Evolutionary conservation across 2,888 invertebrate species (phyloP).

Genomic region (Orthosia gothica): DNA sequence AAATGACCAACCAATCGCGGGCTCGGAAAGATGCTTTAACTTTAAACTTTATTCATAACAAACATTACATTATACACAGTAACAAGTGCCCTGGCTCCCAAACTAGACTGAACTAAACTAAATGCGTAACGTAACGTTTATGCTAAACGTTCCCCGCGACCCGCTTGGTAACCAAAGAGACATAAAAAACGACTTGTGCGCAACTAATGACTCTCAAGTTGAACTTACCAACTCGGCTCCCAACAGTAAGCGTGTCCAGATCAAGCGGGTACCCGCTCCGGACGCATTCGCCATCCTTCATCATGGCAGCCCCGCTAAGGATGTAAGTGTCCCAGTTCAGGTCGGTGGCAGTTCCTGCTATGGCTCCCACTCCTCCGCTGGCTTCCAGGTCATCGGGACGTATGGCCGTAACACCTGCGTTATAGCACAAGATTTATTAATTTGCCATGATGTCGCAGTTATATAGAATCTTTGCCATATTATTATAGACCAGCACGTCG

Average conservation of each 20-base stretch:
- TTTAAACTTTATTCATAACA: too few relatives aligned
- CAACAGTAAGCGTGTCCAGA: conserved; percentile 95
- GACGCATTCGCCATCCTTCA: conserved; percentile 97
- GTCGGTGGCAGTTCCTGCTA: conserved; percentile 97
- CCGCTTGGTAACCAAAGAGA: too few relatives aligned
- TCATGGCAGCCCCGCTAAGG: conserved; percentile 97
- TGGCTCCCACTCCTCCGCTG: conserved; percentile 79
- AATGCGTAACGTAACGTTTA: too few relatives aligned
- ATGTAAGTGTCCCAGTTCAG: conserved; percentile 98
- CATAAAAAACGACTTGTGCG: too few relatives aligned
- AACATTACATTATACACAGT: too few relatives aligned
- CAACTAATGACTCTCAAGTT: neutral
- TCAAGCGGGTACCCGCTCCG: conserved; percentile 97
- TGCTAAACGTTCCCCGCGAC: too few relatives aligned
- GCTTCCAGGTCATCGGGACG: conserved; percentile 96
- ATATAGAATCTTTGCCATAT: neutral
- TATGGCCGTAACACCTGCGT: conserved; percentile 96
- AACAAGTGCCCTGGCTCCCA: too few relatives aligned
- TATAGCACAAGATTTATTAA: neutral
- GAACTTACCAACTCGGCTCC: conserved; percentile 94
- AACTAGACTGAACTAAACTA: too few relatives aligned
- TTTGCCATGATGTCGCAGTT: neutral
- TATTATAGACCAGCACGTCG: neutral
- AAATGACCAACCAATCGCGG: too few relatives aligned
- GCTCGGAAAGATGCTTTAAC: too few relatives aligned